A percentile compares a stretch with the other conserved stretches of the same genome.
Conservation (phyloP, 2,888 invertebrate species). For the Conistra vaccinii region DNA sequence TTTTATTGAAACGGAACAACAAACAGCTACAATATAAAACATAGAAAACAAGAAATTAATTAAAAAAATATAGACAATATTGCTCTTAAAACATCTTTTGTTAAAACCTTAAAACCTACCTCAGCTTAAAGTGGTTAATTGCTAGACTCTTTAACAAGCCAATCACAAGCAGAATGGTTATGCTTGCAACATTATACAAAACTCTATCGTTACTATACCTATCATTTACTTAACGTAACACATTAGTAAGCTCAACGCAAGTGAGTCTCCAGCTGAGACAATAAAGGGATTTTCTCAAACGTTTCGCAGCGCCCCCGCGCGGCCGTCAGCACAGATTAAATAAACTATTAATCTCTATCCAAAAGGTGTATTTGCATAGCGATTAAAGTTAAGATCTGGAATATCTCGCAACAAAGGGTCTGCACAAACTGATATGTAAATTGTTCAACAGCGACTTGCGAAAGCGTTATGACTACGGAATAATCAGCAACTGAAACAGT, state of each 20-base stretch:
- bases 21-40: too few species aligned
- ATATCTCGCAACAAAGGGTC: conserved; percentile 63
- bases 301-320: conserved; percentile 38
- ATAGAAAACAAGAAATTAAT: too few species aligned
- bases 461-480: conserved; percentile 52
- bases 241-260: conserved; percentile 47
- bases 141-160: not conserved
- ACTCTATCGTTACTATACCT: not conserved
- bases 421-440: conserved; percentile 71
- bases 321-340: conserved; percentile 64
- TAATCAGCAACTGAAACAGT: conserved; percentile 10
- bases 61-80: too few species aligned
- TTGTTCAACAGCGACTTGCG: conserved; percentile 64
- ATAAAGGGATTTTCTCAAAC: conserved; percentile 58
- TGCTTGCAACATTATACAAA: not conserved
- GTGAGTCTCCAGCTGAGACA: conserved; percentile 50
- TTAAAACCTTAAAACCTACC: not conserved
- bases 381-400: conserved; percentile 58
- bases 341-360: conserved; percentile 68
- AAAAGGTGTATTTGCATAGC: conserved; percentile 67
- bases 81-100: not conserved
- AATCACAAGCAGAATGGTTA: not conserved
- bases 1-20: too few species aligned
- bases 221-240: conserved; percentile 8
- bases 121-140: not conserved